Conservation (phyloP, 2,797 vertebrate genomes). For the Diglossa cyanea region DNA sequence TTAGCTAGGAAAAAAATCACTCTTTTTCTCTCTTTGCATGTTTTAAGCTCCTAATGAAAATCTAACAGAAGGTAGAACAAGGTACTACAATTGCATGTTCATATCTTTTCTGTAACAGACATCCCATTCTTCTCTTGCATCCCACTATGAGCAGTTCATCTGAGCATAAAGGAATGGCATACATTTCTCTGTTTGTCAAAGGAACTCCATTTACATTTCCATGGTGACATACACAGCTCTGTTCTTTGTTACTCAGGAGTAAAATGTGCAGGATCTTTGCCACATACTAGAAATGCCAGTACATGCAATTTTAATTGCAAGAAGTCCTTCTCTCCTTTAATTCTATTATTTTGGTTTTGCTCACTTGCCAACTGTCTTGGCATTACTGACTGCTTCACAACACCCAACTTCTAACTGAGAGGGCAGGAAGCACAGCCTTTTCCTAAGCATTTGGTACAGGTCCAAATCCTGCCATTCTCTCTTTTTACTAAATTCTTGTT, state of each 20-base stretch:
- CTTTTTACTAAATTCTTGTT: conserved; percentile 38
- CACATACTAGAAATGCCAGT: conserved; percentile 48
- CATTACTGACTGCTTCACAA: conserved; percentile 11
- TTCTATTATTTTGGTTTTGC: conserved; percentile 46
- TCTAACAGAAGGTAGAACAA: neutral
- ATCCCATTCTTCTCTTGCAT: conserved; percentile 24
- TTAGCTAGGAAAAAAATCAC: neutral
- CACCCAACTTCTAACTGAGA: conserved; percentile 30
- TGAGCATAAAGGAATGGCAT: conserved; percentile 40
- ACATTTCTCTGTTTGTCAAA: conserved; percentile 65
- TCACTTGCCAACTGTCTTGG: conserved; percentile 46
- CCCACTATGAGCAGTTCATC: conserved; percentile 16
- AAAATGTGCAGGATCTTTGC: conserved; percentile 58
- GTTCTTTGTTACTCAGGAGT: conserved; percentile 60
- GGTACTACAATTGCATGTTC: conserved; percentile 6
- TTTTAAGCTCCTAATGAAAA: neutral
- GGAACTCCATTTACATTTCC: conserved; percentile 63
- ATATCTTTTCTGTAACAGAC: conserved; percentile 28
- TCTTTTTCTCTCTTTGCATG: neutral
- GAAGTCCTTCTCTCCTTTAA: conserved; percentile 21
- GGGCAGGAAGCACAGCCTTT: conserved; percentile 31
- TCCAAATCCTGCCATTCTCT: conserved; percentile 34
- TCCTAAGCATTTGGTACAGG: neutral
- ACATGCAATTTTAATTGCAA: conserved; percentile 63
- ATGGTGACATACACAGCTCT: conserved; percentile 51